These are phyloP conservation scores for Clepsis dumicolana DNA, from an alignment of 2,888 invertebrate species.

Conservation along the genomic window DNA sequence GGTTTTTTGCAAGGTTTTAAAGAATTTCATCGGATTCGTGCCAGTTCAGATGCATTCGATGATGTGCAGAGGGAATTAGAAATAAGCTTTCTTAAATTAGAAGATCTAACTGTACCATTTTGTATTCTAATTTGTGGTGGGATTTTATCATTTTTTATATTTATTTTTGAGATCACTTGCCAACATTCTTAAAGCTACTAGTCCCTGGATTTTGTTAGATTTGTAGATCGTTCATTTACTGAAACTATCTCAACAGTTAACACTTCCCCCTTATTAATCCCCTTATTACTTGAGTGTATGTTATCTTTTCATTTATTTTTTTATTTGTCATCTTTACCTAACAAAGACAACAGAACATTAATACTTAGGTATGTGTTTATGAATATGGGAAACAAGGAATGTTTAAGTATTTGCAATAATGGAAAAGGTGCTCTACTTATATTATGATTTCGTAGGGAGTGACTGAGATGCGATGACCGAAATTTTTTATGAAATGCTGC, in stretches of 20 bases:
- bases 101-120: slow-evolving; percentile 31
- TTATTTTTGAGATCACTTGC: slow-evolving; percentile 6
- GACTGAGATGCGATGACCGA: neutral
- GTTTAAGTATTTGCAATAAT: neutral
- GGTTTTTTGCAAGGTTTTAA: slow-evolving; percentile 25
- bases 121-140: slow-evolving; percentile 13
- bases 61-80: slow-evolving; percentile 7
- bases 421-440: no score
- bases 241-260: no score
- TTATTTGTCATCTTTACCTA: no score
- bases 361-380: neutral
- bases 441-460: neutral
- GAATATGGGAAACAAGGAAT: no score
- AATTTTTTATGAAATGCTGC: neutral
- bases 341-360: no score
- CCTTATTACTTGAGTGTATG: no score
- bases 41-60: no score
- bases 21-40: slow-evolving; percentile 13
- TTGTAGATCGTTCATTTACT: neutral
- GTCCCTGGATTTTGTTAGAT: neutral
- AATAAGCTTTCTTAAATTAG: slow-evolving; percentile 16
- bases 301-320: no score
- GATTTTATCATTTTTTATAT: slow-evolving; percentile 3
- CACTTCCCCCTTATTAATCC: no score
- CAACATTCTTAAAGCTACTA: neutral